Evolutionary conservation across 2,888 invertebrate species (phyloP).

Genomic region (Mythimna albipuncta): DNA sequence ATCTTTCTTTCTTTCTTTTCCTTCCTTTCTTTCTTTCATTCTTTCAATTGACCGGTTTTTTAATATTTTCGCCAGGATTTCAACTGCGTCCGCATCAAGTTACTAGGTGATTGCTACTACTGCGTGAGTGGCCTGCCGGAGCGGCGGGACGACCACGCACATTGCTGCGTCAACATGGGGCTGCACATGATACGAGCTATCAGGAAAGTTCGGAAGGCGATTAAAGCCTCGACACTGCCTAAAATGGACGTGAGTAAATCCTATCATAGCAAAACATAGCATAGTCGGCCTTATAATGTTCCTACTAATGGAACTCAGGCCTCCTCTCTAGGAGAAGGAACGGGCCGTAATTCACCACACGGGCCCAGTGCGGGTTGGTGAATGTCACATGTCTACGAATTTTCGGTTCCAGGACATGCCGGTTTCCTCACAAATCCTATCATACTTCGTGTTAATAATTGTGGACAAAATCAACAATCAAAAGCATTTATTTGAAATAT

Average conservation of each 20-base stretch:
- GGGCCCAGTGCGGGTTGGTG: too few species aligned
- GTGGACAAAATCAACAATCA: too few species aligned
- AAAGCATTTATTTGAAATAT: too few species aligned
- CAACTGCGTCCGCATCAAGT: conserved; percentile 96
- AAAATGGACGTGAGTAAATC: conserved; percentile 60
- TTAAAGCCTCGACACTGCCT: conserved; percentile 13
- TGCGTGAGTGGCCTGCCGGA: conserved; percentile 96
- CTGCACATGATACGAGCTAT: conserved; percentile 98
- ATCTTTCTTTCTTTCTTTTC: too few species aligned
- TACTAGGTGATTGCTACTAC: conserved; percentile 97
- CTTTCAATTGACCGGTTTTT: neutral
- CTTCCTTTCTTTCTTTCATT: too few species aligned
- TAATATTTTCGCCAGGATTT: conserved; percentile 92
- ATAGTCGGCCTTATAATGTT: too few species aligned
- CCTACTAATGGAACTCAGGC: too few species aligned
- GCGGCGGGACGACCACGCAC: conserved; percentile 95
- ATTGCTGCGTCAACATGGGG: conserved; percentile 98
- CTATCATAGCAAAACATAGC: neutral
- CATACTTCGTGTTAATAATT: too few species aligned
- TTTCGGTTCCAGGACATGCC: too few species aligned
- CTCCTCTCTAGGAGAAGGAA: too few species aligned
- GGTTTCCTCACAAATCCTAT: conserved; percentile 52
- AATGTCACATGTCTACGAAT: too few species aligned
- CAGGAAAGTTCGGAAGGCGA: conserved; percentile 91
- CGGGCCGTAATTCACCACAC: too few species aligned